Base-by-base conservation (phyloP, 2,113 vertebrate genomes). In the Callospermophilus lateralis region DNA sequence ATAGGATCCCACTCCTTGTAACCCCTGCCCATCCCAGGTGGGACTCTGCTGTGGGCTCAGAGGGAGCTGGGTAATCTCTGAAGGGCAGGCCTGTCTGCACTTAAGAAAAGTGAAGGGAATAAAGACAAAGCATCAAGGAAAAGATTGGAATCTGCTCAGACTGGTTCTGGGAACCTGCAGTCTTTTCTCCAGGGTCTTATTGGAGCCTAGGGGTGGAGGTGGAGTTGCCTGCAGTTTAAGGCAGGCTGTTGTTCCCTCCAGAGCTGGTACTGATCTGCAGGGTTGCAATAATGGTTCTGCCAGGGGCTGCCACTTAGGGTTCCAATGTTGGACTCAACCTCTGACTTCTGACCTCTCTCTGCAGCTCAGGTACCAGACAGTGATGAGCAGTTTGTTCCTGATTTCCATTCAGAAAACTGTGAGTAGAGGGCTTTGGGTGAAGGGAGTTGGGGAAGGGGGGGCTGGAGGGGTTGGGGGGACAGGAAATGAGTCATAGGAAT, bases 311-410 rank as follows among this genome's bases (percentile, higher is more conserved):
- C 68, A 28, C 45, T 48, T 63, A 61, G 51, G 78, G 6, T 26
- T 10, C 10, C 24, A 19, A 51, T 0, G 74, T 83, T 39, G 77
- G 58, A 51, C 84, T 97, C 87, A 90, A 90, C 53, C 65, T 87
- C n/a, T n/a, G 67, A 70, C 15, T n/a, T 70, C 24, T 95, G 87
- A 85, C 83, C 83, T 96, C 90, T 96, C 90, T 97, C 53, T 98
- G 90, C 99, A 99, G 99, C 99, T 99, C 99, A 99, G 98, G 99
- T 99, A 98, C 99, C 99, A 90, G 99, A 99, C 99, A 99, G 99
- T 0, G 99, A 99, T 94, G 99, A 99, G 97, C 99, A 99, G 97
- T 99, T 99, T 98, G 99, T 99, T 98, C 99, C 99, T 95, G 99
- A 99, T 98, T 99, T 99, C 98, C 99, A 99, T 94, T 99, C 99